Conservation (phyloP, 2,113 vertebrate genomes). For the Odocoileus virginianus region DNA sequence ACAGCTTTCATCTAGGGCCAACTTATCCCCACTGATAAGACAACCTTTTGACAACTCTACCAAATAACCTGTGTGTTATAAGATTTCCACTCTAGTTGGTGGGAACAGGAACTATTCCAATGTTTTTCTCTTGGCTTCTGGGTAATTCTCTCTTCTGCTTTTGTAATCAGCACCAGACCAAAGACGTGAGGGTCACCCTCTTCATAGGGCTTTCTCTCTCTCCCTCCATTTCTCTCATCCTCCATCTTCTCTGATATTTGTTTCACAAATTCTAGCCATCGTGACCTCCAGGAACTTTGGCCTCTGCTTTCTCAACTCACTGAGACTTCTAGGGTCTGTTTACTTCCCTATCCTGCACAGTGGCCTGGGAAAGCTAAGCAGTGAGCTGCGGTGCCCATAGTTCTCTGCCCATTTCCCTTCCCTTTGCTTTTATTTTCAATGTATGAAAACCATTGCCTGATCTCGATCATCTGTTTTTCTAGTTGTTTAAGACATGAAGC, state of each 20-base stretch:
- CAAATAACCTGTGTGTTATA: not conserved
- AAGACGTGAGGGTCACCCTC: not conserved
- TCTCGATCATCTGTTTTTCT: not conserved
- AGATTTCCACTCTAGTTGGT: not conserved
- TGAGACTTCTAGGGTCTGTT: rapidly evolving
- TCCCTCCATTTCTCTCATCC: not conserved
- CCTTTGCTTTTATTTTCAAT: not conserved
- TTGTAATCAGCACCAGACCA: not conserved
- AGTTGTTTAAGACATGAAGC: not conserved
- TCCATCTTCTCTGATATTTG: not conserved
- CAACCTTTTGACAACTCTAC: not conserved
- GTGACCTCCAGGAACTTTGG: not conserved
- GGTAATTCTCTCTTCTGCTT: not conserved
- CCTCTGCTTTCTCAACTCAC: not conserved
- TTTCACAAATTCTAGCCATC: not conserved
- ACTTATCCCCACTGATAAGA: not conserved
- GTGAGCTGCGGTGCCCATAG: not conserved
- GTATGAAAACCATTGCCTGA: not conserved
- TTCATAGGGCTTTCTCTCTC: not conserved
- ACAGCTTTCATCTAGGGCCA: not conserved
- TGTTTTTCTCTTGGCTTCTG: not conserved
- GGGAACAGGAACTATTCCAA: not conserved
- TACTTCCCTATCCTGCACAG: not conserved
- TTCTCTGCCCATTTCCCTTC: not conserved
- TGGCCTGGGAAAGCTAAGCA: not conserved